Evolutionary conservation across 2,888 invertebrate genomes (phyloP).

Genomic region (Apantesis nais): DNA sequence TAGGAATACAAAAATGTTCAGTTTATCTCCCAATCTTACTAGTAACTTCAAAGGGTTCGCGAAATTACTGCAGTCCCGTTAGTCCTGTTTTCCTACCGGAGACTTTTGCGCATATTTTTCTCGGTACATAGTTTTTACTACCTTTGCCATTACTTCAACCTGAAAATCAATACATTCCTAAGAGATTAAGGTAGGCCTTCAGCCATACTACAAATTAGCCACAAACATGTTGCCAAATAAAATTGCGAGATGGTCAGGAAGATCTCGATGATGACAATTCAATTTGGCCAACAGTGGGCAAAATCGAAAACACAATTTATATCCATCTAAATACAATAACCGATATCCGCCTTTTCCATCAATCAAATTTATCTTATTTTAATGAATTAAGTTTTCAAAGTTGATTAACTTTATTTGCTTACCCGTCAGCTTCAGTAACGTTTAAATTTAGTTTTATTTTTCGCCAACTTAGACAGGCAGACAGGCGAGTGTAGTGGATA

Average conservation of each 20-base stretch:
- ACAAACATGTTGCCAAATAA: neutral
- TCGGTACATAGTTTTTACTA: neutral
- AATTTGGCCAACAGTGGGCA: neutral
- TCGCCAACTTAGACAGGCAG: neutral
- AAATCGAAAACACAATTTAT: neutral
- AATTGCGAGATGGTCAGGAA: neutral
- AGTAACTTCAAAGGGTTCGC: neutral
- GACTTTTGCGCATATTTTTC: neutral
- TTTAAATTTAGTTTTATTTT: conserved; percentile 16
- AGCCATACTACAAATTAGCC: neutral
- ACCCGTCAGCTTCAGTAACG: conserved; percentile 8
- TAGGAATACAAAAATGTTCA: too few species aligned
- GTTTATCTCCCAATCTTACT: neutral
- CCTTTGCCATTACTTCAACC: neutral
- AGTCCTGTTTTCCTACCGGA: neutral
- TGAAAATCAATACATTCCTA: neutral
- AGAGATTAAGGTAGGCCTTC: neutral
- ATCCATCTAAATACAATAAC: neutral
- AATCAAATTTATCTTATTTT: neutral
- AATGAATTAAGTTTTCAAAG: neutral
- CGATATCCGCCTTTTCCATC: neutral
- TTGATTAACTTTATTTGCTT: neutral
- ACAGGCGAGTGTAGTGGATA: neutral
- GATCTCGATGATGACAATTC: neutral
- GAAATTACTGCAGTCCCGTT: neutral